Conservation (phyloP, 2,888 invertebrate genomes). For the Tanytarsus gracilentus region DNA sequence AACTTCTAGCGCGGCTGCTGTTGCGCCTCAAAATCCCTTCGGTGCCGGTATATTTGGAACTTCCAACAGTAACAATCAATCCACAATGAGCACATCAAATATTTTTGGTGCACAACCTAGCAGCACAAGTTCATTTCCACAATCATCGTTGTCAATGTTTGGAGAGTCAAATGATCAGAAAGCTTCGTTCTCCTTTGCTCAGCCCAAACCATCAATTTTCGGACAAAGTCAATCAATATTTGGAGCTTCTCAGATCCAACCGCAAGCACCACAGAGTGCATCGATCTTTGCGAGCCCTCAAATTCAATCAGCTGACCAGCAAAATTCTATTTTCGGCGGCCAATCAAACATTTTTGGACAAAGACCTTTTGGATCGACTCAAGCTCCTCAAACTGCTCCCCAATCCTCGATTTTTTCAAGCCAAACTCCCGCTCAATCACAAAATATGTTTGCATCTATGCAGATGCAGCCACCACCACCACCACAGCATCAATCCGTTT, state of each 20-base stretch:
- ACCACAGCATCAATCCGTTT: not conserved
- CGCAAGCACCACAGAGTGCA: slow-evolving; percentile 27
- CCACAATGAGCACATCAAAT: slow-evolving; percentile 1
- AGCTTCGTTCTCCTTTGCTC: not conserved
- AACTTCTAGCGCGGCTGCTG: not conserved
- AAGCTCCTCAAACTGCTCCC: not conserved
- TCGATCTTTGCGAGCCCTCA: slow-evolving; percentile 29
- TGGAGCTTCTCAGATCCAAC: too few relatives aligned
- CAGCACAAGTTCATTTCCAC: slow-evolving; percentile 33
- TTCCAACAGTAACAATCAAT: not conserved
- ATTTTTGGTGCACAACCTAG: too few relatives aligned
- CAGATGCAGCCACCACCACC: not conserved
- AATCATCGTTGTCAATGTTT: slow-evolving; percentile 34
- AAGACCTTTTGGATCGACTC: too few relatives aligned
- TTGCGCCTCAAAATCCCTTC: not conserved
- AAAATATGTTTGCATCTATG: not conserved
- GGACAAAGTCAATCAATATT: not conserved
- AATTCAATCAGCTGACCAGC: slow-evolving; percentile 7
- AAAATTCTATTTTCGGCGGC: slow-evolving; percentile 2
- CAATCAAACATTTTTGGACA: not conserved
- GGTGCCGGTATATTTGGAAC: slow-evolving; percentile 11
- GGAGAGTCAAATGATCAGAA: slow-evolving; percentile 28
- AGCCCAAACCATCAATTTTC: slow-evolving; percentile 6
- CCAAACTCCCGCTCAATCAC: not conserved
- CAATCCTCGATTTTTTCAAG: not conserved